phyloP scores from a whole-genome alignment of 2,113 vertebrate species.

The Dermatemys mawii region DNA sequence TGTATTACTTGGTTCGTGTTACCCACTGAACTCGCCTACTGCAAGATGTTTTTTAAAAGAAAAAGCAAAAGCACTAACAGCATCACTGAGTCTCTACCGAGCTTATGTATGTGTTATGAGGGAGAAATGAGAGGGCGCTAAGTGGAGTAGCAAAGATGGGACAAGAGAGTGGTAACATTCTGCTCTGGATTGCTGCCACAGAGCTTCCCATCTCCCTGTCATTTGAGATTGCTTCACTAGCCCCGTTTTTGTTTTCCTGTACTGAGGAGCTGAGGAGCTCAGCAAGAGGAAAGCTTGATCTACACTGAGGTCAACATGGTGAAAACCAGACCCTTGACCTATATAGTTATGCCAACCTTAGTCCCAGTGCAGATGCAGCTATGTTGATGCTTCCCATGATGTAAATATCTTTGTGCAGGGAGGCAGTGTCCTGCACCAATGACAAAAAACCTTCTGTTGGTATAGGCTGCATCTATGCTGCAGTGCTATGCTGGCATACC shows the following conservation, averaged over 20 bases:
- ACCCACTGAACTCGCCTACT: not conserved
- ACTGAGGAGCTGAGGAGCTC: not conserved
- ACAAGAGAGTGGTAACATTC: not conserved
- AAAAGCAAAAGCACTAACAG: not conserved
- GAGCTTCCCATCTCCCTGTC: not conserved
- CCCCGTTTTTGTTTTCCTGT: not conserved
- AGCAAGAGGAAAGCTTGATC: not conserved
- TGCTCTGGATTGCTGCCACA: not conserved
- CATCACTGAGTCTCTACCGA: not conserved
- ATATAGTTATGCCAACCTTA: not conserved
- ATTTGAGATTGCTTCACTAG: not conserved
- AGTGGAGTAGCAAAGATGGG: not conserved
- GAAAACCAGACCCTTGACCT: not conserved
- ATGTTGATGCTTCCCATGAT: not conserved
- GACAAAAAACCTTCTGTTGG: not conserved
- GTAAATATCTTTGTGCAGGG: not conserved
- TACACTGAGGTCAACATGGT: not conserved
- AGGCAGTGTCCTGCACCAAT: not conserved
- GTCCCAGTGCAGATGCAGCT: not conserved
- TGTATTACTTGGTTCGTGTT: not conserved
- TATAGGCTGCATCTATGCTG: not conserved
- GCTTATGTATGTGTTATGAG: not conserved
- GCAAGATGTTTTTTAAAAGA: not conserved
- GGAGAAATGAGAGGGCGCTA: accelerated
- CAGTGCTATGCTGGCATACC: not conserved